Evolutionary conservation across 35 echinoderm and acorn worm species (phyloP).

Genomic region (Ophioderma brevispina): DNA sequence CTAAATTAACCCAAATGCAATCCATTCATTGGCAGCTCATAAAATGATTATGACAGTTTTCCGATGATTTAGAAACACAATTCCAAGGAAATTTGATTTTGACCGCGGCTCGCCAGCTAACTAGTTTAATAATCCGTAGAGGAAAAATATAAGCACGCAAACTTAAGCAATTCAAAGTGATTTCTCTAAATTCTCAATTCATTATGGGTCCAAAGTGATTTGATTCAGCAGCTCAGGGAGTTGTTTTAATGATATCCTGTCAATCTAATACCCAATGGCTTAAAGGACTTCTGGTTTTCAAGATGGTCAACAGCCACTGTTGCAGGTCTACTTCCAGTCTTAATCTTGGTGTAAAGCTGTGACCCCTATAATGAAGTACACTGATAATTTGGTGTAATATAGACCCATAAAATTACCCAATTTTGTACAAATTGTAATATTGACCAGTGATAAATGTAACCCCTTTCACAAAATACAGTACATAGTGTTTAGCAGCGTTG

Average conservation of each 20-base stretch:
- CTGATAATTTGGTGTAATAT: too few species aligned
- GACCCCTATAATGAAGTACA: too few species aligned
- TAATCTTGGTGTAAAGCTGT: too few species aligned
- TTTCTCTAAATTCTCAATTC: not conserved
- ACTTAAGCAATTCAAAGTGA: not conserved
- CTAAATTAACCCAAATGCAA: too few species aligned
- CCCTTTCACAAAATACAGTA: too few species aligned
- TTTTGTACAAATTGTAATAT: too few species aligned
- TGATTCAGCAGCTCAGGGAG: not conserved
- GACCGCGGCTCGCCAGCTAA: not conserved
- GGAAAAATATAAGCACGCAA: not conserved
- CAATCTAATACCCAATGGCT: not conserved
- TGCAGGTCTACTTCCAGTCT: too few species aligned
- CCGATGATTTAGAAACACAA: conserved; percentile 33
- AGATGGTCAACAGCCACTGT: not conserved
- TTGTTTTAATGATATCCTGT: not conserved
- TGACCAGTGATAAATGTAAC: too few species aligned
- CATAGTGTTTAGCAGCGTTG: too few species aligned
- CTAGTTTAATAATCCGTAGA: not conserved
- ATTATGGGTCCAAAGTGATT: not conserved
- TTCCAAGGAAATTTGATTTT: not conserved
- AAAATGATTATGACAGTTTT: too few species aligned
- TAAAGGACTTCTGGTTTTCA: not conserved
- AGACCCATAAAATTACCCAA: too few species aligned
- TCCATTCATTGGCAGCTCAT: too few species aligned